These are phyloP conservation scores for Caenorhabditis sp. DNA, from an alignment of 2,888 invertebrate species.

Conservation along the genomic window DNA sequence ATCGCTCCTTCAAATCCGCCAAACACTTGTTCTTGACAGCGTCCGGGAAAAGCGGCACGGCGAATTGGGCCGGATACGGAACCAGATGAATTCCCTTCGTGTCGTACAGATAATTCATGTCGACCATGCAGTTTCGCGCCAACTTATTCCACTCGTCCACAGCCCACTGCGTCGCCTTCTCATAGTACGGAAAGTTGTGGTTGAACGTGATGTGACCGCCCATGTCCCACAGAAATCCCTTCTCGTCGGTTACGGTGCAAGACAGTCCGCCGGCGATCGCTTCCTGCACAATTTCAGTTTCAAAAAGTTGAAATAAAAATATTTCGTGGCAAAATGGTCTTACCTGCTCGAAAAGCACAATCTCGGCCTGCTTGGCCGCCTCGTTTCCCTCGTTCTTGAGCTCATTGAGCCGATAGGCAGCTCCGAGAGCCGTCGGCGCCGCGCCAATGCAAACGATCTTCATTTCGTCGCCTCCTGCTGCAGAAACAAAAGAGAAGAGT, in stretches of 20 bases:
- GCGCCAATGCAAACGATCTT: slow-evolving; percentile 74
- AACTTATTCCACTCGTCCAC: slow-evolving; percentile 78
- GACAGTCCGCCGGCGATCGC: slow-evolving; percentile 76
- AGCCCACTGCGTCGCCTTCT: slow-evolving; percentile 77
- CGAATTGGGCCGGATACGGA: slow-evolving; percentile 78
- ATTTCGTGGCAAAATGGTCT: neutral
- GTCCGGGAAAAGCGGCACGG: slow-evolving; percentile 78
- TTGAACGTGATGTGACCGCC: slow-evolving; percentile 79
- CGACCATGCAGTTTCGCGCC: slow-evolving; percentile 76
- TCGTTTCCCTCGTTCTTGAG: slow-evolving; percentile 64
- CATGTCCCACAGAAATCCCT: slow-evolving; percentile 79
- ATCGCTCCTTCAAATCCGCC: slow-evolving; percentile 74
- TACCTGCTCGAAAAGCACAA: slow-evolving; percentile 74
- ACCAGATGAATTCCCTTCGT: slow-evolving; percentile 74
- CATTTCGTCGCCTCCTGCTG: no score
- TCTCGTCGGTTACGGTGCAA: slow-evolving; percentile 75
- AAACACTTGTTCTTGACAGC: slow-evolving; percentile 72
- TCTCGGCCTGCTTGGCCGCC: slow-evolving; percentile 71
- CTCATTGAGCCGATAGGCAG: slow-evolving; percentile 77
- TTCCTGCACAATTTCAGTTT: slow-evolving; percentile 55
- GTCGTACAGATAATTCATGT: slow-evolving; percentile 77
- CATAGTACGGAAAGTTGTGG: slow-evolving; percentile 78
- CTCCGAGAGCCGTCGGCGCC: slow-evolving; percentile 78
- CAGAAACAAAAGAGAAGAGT: slow-evolving; percentile 13
- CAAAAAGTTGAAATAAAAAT: neutral